These are phyloP conservation scores for Cosmia pyralina DNA, from an alignment of 2,888 invertebrate genomes.

Conservation along the genomic window DNA sequence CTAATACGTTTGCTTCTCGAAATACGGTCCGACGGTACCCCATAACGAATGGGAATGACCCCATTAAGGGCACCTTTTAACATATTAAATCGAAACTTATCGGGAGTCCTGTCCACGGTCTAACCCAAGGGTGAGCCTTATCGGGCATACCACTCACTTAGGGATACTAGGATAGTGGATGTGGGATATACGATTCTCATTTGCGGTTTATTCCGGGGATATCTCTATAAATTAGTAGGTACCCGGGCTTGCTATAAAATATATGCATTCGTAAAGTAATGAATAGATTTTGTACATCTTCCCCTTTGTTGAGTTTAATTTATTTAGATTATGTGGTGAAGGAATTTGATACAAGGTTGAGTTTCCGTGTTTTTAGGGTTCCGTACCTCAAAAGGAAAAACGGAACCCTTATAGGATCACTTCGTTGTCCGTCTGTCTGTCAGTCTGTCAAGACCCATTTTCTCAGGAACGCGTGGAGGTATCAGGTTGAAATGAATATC, in stretches of 20 bases:
- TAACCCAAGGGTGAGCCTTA: constrained; percentile 80
- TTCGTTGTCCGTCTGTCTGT: too few relatives aligned
- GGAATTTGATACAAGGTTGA: constrained; percentile 12
- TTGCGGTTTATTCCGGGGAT: constrained; percentile 71
- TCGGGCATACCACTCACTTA: constrained; percentile 84
- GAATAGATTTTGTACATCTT: constrained; percentile 41
- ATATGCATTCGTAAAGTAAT: constrained; percentile 44
- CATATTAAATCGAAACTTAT: constrained; percentile 88
- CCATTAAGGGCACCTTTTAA: constrained; percentile 89
- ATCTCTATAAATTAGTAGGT: constrained; percentile 61
- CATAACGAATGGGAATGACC: constrained; percentile 87
- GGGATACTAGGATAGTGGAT: constrained; percentile 66
- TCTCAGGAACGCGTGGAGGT: too few relatives aligned
- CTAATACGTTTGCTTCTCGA: constrained; percentile 68
- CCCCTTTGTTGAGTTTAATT: constrained; percentile 36
- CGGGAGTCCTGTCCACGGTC: constrained; percentile 81
- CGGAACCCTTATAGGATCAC: too few relatives aligned
- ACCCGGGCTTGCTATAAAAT: constrained; percentile 42
- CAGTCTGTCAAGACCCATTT: too few relatives aligned
- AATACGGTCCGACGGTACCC: constrained; percentile 75
- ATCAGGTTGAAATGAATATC: too few relatives aligned
- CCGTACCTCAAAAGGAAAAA: too few relatives aligned
- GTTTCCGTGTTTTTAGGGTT: background rate
- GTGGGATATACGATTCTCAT: constrained; percentile 71
- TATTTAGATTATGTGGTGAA: constrained; percentile 33